phyloP scores from a whole-genome alignment of 2,113 vertebrate genomes.

The Otis tarda region DNA sequence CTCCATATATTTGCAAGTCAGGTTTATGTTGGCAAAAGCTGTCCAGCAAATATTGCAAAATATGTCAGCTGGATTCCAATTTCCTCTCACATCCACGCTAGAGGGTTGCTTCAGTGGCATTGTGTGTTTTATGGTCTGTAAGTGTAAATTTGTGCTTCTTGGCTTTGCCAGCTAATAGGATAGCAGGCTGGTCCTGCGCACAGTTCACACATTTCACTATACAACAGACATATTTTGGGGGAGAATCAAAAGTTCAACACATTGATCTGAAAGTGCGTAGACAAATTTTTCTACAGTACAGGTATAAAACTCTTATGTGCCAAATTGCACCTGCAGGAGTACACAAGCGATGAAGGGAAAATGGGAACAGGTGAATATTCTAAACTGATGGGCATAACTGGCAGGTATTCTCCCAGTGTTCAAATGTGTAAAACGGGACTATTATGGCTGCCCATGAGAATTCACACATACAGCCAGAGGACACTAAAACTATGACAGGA shows the following conservation, averaged over 20 bases:
- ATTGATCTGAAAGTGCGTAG: neutral
- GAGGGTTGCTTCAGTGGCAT: neutral
- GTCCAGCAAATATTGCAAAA: neutral
- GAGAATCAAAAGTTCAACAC: neutral
- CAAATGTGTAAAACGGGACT: neutral
- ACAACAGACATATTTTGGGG: too few relatives aligned
- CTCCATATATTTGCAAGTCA: neutral
- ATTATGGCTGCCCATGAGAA: neutral
- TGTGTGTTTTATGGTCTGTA: neutral
- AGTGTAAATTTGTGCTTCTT: neutral
- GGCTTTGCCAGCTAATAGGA: neutral
- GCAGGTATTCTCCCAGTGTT: neutral
- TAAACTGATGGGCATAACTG: neutral
- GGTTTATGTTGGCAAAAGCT: slow-evolving; percentile 30
- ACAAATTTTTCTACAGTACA: neutral
- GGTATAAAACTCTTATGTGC: neutral
- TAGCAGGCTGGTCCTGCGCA: neutral
- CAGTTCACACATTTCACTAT: neutral
- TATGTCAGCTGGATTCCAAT: neutral
- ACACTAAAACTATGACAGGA: neutral
- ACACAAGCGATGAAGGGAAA: neutral
- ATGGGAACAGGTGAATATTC: neutral
- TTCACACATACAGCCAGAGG: neutral
- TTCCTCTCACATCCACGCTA: neutral
- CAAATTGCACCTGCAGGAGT: neutral